Evolutionary conservation across 2,113 vertebrate genomes (phyloP).

Genomic region (Gavialis gangeticus): DNA sequence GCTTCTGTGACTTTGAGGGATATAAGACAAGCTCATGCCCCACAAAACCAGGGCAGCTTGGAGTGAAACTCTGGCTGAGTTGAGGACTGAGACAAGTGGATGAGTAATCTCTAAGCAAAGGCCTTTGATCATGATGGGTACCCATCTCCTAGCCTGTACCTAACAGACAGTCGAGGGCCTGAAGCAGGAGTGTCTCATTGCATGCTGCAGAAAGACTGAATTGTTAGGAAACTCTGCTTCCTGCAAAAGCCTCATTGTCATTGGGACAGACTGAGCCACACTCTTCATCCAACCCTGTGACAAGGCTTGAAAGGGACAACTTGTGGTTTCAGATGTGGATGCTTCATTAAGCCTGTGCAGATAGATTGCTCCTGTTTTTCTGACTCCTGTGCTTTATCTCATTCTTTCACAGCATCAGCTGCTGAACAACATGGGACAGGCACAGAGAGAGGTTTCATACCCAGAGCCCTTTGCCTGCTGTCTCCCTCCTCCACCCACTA

Average conservation of each 20-base stretch:
- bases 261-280: neutral
- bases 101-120: neutral
- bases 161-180: neutral
- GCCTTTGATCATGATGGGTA: neutral
- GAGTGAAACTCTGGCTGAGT: neutral
- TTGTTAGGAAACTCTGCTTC: neutral
- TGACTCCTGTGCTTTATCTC: conserved; percentile 15
- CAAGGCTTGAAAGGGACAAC: conserved; percentile 16
- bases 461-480: conserved; percentile 30
- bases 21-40: neutral
- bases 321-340: conserved; percentile 4
- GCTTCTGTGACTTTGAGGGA: neutral
- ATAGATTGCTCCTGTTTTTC: neutral
- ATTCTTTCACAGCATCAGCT: conserved; percentile 22
- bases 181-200: conserved; percentile 1
- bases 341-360: neutral
- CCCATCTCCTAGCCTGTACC: neutral
- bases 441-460: conserved; percentile 8
- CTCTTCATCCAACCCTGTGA: neutral
- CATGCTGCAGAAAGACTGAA: conserved; percentile 15
- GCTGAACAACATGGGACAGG: conserved; percentile 27
- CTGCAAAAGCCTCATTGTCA: neutral
- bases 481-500: conserved; percentile 26
- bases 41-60: neutral
- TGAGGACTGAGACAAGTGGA: neutral